Percentiles rank a stretch among this genome's conserved stretches.
Conservation (phyloP, 2,888 invertebrate genomes). For the Portevinia maculata region DNA sequence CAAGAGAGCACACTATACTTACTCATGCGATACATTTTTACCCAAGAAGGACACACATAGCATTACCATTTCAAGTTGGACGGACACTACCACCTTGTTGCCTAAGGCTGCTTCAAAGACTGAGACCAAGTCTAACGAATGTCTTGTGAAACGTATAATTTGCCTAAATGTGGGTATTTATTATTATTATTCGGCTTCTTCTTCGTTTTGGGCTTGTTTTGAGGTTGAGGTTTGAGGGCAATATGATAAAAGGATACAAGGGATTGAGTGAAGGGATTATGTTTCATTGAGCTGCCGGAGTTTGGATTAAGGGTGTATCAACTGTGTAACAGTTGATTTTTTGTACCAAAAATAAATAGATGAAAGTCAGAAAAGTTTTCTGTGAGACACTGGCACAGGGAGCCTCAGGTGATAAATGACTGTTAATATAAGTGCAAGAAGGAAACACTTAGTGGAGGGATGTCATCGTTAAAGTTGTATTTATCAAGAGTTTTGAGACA, state of each 20-base stretch:
- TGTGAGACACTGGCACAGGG: not conserved
- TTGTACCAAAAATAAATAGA: not conserved
- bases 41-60: conserved; percentile 68
- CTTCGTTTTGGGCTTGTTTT: conserved; percentile 20
- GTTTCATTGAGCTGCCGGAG: conserved; percentile 45
- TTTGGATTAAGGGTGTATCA: conserved; percentile 42
- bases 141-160: conserved; percentile 80
- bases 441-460: conserved; percentile 6
- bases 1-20: conserved; percentile 49
- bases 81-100: conserved; percentile 63
- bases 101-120: conserved; percentile 27
- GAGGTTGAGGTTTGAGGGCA: conserved; percentile 6
- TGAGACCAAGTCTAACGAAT: conserved; percentile 64
- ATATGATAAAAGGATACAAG: conserved; percentile 40
- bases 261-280: conserved; percentile 32
- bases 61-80: conserved; percentile 64
- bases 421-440: conserved; percentile 33
- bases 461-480: conserved; percentile 71
- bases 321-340: conserved; percentile 71
- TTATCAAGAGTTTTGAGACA: conserved; percentile 60
- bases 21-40: conserved; percentile 64
- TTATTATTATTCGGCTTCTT: conserved; percentile 75
- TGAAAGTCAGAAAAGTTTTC: conserved; percentile 45
- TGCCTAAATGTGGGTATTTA: conserved; percentile 82
- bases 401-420: conserved; percentile 64